Percentiles rank a stretch among this genome's conserved stretches.
Conservation (phyloP, 2,888 invertebrate genomes). For the Clivina fossor region DNA sequence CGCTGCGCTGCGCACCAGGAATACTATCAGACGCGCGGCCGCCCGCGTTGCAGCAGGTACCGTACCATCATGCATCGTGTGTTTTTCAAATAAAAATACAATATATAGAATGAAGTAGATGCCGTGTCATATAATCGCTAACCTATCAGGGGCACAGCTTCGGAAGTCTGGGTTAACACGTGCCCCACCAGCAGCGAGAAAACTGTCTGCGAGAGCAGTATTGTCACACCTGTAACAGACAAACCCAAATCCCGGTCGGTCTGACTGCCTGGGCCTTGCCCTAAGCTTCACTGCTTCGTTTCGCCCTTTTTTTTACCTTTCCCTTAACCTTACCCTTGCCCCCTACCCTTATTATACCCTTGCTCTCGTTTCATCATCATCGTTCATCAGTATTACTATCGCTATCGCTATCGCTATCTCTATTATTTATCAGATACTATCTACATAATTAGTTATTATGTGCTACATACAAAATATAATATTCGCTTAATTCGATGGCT, state of each 20-base stretch:
- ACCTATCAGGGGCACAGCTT: slow-evolving; percentile 99
- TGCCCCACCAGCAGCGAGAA: slow-evolving; percentile 99
- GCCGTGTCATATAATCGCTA: slow-evolving; percentile 45
- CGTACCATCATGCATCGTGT: slow-evolving; percentile 31
- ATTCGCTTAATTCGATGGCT: no score
- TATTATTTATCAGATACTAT: no score
- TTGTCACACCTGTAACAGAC: slow-evolving; percentile 95
- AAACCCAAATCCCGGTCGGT: slow-evolving; percentile 54
- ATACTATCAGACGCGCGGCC: slow-evolving; percentile 37
- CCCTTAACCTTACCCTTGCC: no score
- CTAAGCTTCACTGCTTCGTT: slow-evolving; percentile 2
- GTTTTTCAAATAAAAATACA: slow-evolving; percentile 48
- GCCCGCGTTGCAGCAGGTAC: slow-evolving; percentile 43
- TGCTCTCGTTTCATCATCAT: no score
- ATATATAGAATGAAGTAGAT: slow-evolving; percentile 31
- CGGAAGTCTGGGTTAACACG: slow-evolving; percentile 98
- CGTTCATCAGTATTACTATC: no score
- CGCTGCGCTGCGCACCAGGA: background rate
- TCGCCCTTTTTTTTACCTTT: background rate
- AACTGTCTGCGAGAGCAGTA: slow-evolving; percentile 98
- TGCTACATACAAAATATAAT: no score
- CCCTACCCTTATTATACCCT: no score
- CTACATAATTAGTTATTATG: no score
- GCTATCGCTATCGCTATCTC: no score
- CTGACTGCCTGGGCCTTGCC: slow-evolving; percentile 54